Evolutionary conservation across 2,888 invertebrate genomes (phyloP), one percentile per base, ranked within the genome.

Genomic region (Laspeyria flexula): DNA sequence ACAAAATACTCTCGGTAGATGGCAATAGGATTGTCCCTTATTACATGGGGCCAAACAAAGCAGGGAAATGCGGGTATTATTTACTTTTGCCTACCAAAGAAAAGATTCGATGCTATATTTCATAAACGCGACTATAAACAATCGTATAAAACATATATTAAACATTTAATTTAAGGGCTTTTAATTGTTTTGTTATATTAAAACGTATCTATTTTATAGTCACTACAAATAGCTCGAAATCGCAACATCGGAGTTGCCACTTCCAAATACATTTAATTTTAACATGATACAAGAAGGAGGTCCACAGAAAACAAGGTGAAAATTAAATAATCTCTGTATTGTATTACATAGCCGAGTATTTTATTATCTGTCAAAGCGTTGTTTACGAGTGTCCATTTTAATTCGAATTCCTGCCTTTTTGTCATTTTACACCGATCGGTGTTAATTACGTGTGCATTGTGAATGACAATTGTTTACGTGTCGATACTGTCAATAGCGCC

Each of bases 331-430:
- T 55, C 58, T 55, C 58, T 50, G 66, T 72, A 65, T 77, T 74
- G 73, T 71, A 79, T 79, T 76, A 75, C 79, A 64, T 79, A 75
- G 79, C 76, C 74, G 65, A 66, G 77, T 73, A 81, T 80, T 81
- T 70, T 69, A 67, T 67, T 65, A 60, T 69, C 70, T 71, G 71
- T 72, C 79, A 77, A 75, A 79, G 79, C 75, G 59, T 78, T 76
- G 81, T 78, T 80, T 71, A 72, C 72, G 63, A 57, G 66, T 60
- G 48, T 65, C 71, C 64, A 73, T 76, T 83, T 81, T 78, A 79
- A 83, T 83, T 80, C 67, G 67, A 71, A 83, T 82, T 81, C 82
- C 81, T 70, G 67, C 71, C 77, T 80, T 81, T 81, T 77, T 79
- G 76, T 81, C 78, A 85, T 84, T 81, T 81, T 79, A 83, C 75